These are phyloP conservation scores for Pseudopipra pipra DNA, from an alignment of 2,113 vertebrate genomes.

Conservation along the genomic window DNA sequence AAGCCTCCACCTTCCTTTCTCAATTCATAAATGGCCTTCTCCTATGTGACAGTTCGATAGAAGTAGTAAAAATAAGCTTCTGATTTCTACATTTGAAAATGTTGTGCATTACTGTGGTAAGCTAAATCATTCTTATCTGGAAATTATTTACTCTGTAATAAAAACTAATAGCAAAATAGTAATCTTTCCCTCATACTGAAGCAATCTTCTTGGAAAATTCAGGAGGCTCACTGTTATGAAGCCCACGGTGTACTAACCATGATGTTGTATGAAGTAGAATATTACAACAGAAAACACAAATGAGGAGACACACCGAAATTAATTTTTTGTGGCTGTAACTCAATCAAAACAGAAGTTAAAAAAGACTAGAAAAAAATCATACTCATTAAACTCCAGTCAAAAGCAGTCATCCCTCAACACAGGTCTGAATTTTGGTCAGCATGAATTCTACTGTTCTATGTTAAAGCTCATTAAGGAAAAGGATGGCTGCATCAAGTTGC, in stretches of 20 bases:
- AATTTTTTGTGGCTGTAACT: not conserved
- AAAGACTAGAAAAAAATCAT: not conserved
- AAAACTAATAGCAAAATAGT: constrained; percentile 55
- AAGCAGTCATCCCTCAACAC: not conserved
- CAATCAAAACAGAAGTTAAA: not conserved
- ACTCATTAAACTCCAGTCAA: not conserved
- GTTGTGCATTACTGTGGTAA: constrained; percentile 32
- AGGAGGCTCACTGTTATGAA: not conserved
- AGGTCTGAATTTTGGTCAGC: not conserved
- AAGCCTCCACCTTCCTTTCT: not conserved
- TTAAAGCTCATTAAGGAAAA: not conserved
- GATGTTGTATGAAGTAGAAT: not conserved
- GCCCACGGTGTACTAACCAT: not conserved
- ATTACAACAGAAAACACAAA: not conserved
- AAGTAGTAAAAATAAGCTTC: constrained; percentile 35
- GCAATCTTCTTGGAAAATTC: constrained; percentile 42
- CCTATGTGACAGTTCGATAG: not conserved
- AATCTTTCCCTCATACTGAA: constrained; percentile 10
- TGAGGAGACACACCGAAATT: not conserved
- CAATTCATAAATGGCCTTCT: constrained; percentile 23
- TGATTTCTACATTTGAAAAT: constrained; percentile 24
- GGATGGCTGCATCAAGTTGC: not conserved
- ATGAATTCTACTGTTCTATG: not conserved
- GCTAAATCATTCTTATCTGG: constrained; percentile 4
- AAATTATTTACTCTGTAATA: constrained; percentile 34